These are phyloP conservation scores for Pegoplata infirma DNA, from an alignment of 2,888 invertebrate species.

Conservation along the genomic window DNA sequence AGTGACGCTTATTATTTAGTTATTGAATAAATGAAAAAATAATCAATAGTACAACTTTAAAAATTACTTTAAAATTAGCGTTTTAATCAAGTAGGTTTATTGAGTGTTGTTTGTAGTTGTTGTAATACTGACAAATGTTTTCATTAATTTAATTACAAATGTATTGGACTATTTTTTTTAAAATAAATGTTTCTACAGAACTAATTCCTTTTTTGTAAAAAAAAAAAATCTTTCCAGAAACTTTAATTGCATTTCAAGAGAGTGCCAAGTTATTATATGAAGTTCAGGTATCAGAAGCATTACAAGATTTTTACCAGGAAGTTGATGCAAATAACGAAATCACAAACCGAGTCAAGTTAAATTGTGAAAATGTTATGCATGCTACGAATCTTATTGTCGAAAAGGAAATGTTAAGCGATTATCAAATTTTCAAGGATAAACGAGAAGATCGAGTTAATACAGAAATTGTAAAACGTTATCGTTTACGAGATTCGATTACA, in stretches of 20 bases:
- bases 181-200: too few species aligned
- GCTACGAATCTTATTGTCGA: slow-evolving; percentile 68
- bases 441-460: slow-evolving; percentile 69
- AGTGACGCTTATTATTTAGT: too few species aligned
- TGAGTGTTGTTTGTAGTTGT: too few species aligned
- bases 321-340: slow-evolving; percentile 63
- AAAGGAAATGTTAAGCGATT: slow-evolving; percentile 67
- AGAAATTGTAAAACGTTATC: slow-evolving; percentile 71
- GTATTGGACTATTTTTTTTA: background rate
- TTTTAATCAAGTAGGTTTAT: too few species aligned
- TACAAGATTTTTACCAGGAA: slow-evolving; percentile 70
- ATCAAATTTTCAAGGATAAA: slow-evolving; percentile 68
- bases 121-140: too few species aligned
- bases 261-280: slow-evolving; percentile 66
- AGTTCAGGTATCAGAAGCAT: slow-evolving; percentile 67
- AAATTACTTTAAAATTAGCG: too few species aligned
- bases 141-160: too few species aligned
- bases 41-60: too few species aligned
- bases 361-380: slow-evolving; percentile 72
- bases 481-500: slow-evolving; percentile 68
- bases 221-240: too few species aligned
- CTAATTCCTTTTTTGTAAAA: too few species aligned
- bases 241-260: slow-evolving; percentile 59
- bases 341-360: slow-evolving; percentile 63
- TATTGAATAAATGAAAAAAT: too few species aligned